These are phyloP conservation scores for Procambarus clarkii DNA, from an alignment of 1,140 invertebrate genomes.

Conservation along the genomic window DNA sequence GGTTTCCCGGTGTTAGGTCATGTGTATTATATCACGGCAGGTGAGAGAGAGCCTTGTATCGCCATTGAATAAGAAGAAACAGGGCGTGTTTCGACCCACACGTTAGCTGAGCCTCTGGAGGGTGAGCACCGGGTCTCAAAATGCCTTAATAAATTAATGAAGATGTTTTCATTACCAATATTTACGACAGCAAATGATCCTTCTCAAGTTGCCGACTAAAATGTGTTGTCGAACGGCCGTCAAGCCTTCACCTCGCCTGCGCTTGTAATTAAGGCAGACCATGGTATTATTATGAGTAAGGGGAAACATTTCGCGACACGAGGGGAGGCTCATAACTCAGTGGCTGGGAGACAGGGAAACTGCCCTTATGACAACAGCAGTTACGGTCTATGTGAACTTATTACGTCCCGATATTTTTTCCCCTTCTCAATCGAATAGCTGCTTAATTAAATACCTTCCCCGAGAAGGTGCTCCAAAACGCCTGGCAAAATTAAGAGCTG, in stretches of 20 bases:
- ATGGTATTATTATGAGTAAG: conserved; percentile 22
- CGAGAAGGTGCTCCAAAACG: conserved; percentile 10
- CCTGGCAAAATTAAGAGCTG: conserved; percentile 20
- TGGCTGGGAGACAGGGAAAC: not conserved
- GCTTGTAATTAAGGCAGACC: conserved; percentile 8
- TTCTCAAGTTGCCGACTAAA: conserved; percentile 33
- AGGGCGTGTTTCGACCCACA: not conserved
- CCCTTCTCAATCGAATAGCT: not conserved
- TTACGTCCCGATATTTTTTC: not conserved
- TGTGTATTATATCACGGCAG: not conserved
- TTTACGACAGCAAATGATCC: conserved; percentile 39
- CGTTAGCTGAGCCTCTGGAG: not conserved
- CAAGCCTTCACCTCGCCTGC: conserved; percentile 25
- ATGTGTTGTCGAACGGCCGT: not conserved
- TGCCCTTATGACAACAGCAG: not conserved
- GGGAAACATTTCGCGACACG: conserved; percentile 36
- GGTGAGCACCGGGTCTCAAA: conserved; percentile 1
- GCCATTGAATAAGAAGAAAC: too few species aligned
- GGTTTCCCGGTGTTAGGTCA: not conserved
- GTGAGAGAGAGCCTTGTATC: not conserved
- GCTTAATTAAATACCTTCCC: conserved; percentile 18
- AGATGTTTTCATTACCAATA: conserved; percentile 30
- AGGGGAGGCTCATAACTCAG: not conserved
- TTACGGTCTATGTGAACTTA: not conserved
- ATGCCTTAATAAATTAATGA: conserved; percentile 49